A percentile compares a stretch with the other conserved stretches of the same genome.
These are phyloP conservation scores for chimpanzee (Pan troglodytes) DNA, from an alignment of 2,113 vertebrate species.

Conservation along the genomic window NHGRI_mPanTro3-v2.1_pri NC_072417.2:53632001-53632500, in stretches of 20 bases:
- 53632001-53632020: background rate
- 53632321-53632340: background rate
- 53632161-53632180: background rate
- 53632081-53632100: background rate
- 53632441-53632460: background rate
- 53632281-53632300: background rate
- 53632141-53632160: background rate
- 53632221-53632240: background rate
- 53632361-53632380: background rate
- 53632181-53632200: background rate
- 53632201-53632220: background rate
- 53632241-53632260: background rate
- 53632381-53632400: background rate
- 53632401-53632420: background rate
- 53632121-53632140: background rate
- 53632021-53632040: background rate
- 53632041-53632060: background rate
- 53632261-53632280: background rate
- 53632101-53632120: background rate
- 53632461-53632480: background rate
- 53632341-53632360: background rate
- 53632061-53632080: background rate
- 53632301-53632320: background rate
- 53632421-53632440: background rate
- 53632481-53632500: no score